Conservation (phyloP, 2,797 vertebrate species). For the Tapirus indicus region DNA sequence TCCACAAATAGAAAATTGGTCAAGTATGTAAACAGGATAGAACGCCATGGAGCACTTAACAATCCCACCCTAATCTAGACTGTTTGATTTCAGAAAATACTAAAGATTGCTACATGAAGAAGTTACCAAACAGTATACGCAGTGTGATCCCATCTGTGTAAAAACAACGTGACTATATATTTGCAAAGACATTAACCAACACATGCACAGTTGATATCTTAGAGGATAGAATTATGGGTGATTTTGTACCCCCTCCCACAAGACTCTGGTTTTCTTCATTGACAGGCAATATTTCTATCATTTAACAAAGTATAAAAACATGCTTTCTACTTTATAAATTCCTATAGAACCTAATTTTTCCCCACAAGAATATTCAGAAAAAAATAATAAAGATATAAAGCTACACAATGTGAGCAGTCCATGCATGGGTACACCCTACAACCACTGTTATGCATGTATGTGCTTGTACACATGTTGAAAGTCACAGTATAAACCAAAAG, state of each 20-base stretch:
- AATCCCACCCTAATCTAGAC: neutral
- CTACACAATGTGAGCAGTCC: neutral
- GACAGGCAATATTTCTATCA: neutral
- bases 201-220: neutral
- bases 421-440: rapidly evolving
- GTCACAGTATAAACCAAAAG: neutral
- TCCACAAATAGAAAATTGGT: neutral
- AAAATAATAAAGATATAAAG: neutral
- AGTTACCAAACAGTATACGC: neutral
- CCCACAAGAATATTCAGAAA: neutral
- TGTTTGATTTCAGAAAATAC: neutral
- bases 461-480: neutral
- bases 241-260: neutral
- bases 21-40: neutral
- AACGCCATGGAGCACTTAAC: neutral
- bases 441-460: rapidly evolving
- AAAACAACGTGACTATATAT: neutral
- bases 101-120: neutral
- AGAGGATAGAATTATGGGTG: neutral
- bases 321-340: neutral
- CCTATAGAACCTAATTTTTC: neutral
- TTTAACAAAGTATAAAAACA: neutral
- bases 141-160: neutral
- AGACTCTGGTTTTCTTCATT: neutral
- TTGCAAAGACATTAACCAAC: neutral